Evolutionary conservation across 2,113 vertebrate species (phyloP).

Genomic region (Elgaria multicarinata): DNA sequence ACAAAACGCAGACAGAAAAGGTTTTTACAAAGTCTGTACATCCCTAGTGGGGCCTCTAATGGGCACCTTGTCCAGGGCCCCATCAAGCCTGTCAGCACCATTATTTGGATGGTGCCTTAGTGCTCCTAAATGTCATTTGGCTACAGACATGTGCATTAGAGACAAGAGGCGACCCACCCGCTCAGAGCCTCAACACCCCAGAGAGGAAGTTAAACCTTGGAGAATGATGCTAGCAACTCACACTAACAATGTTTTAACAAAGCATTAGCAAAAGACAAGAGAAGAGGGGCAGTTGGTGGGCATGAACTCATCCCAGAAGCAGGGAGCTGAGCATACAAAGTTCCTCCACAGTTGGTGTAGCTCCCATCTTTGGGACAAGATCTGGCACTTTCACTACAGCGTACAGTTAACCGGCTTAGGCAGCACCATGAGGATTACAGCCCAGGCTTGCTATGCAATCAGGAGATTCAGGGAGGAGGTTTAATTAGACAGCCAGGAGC

Average conservation of each 20-base stretch:
- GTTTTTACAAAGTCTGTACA: too few species aligned
- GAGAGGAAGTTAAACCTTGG: too few species aligned
- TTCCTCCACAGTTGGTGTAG: neutral
- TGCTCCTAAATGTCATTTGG: too few species aligned
- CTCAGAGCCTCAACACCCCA: too few species aligned
- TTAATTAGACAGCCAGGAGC: neutral
- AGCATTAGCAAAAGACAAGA: neutral
- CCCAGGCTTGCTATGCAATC: neutral
- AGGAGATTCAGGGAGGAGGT: neutral
- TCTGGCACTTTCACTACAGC: neutral
- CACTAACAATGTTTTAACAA: neutral
- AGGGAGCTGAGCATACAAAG: neutral
- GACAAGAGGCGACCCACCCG: too few species aligned
- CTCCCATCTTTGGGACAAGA: neutral
- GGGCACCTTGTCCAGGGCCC: too few species aligned
- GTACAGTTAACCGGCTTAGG: neutral
- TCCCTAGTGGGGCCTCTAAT: too few species aligned
- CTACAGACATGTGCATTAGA: too few species aligned
- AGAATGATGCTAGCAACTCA: neutral
- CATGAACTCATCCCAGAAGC: neutral
- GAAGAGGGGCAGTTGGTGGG: neutral
- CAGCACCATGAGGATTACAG: neutral
- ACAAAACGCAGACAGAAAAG: too few species aligned
- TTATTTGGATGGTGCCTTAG: too few species aligned
- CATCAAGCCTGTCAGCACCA: too few species aligned